Evolutionary conservation across 2,888 invertebrate genomes (phyloP).

Genomic region (Teleiodes luculella): DNA sequence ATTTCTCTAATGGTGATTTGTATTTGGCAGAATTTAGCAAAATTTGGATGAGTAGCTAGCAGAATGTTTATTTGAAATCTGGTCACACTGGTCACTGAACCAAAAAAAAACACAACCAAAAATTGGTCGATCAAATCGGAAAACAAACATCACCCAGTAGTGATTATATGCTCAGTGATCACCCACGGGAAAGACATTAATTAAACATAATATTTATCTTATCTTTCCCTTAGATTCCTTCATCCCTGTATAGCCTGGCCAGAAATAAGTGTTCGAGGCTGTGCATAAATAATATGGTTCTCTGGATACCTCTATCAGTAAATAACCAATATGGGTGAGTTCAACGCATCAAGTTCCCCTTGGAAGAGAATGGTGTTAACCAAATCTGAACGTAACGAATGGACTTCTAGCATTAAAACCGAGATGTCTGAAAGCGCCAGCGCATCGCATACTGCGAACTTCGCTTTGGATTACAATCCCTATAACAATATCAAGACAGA

Average conservation of each 20-base stretch:
- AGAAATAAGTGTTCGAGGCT: neutral
- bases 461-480: slow-evolving; percentile 36
- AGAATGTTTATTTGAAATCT: too few relatives aligned
- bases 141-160: neutral
- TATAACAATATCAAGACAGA: slow-evolving; percentile 43
- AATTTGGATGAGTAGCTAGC: too few relatives aligned
- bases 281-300: slow-evolving; percentile 55
- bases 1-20: too few relatives aligned
- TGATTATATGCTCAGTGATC: neutral
- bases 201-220: neutral
- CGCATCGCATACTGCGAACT: slow-evolving; percentile 33
- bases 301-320: slow-evolving; percentile 67
- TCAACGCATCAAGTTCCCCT: slow-evolving; percentile 53
- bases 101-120: neutral
- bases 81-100: too few relatives aligned
- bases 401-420: slow-evolving; percentile 54
- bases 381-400: slow-evolving; percentile 56
- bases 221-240: neutral
- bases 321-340: slow-evolving; percentile 76
- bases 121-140: neutral
- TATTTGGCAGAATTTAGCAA: too few relatives aligned
- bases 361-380: slow-evolving; percentile 71
- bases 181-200: too few relatives aligned
- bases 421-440: slow-evolving; percentile 33
- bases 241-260: neutral